A percentile compares a stretch with the other conserved stretches of the same genome.
These are phyloP conservation scores for Amazona ochrocephala DNA, from an alignment of 2,797 vertebrate genomes.

Conservation along the genomic window DNA sequence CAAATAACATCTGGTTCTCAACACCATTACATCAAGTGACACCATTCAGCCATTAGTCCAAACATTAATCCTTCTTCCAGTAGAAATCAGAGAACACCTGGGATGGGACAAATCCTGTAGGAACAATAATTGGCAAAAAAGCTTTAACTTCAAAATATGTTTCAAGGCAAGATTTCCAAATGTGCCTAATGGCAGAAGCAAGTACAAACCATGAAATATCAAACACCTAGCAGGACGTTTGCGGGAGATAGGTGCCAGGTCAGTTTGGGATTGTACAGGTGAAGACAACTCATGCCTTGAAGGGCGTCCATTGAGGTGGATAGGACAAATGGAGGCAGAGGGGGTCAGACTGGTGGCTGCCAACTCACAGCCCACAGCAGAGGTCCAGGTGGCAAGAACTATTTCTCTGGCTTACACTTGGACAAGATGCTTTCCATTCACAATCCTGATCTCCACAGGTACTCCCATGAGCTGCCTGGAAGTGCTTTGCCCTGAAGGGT, in stretches of 20 bases:
- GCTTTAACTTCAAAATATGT: neutral
- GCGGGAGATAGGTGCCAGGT: neutral
- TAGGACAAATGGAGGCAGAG: neutral
- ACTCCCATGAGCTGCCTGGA: neutral
- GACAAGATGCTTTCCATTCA: neutral
- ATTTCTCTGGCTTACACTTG: neutral
- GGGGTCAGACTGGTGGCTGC: neutral
- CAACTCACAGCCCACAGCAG: neutral
- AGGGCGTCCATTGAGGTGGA: neutral
- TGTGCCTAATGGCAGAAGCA: neutral
- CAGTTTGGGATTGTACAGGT: neutral
- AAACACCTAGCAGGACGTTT: neutral
- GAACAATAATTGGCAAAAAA: neutral
- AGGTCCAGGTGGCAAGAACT: neutral
- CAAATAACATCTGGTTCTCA: conserved; percentile 28
- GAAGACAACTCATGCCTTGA: neutral
- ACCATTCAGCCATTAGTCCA: neutral
- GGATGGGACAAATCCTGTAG: neutral
- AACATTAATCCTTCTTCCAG: conserved; percentile 3
- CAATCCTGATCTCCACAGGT: neutral
- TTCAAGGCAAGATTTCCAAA: conserved; percentile 6
- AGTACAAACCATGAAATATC: neutral
- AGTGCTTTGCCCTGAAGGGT: neutral
- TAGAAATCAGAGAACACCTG: conserved; percentile 31
- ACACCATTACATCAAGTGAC: neutral